A percentile compares a stretch with the other conserved stretches of the same genome.
These are phyloP conservation scores for Deilephila elpenor DNA, from an alignment of 2,888 invertebrate species.

Conservation along the genomic window DNA sequence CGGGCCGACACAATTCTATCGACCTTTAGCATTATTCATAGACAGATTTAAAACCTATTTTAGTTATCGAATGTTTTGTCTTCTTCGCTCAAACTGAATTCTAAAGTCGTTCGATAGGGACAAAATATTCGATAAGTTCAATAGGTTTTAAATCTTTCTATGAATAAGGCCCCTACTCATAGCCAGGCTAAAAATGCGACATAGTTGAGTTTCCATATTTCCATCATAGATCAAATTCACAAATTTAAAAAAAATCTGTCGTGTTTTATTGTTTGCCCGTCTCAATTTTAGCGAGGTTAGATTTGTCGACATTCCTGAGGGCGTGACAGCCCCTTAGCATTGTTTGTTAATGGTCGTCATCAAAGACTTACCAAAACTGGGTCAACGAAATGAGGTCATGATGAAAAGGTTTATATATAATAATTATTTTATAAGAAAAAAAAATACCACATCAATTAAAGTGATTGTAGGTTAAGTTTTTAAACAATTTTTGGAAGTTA, in stretches of 20 bases:
- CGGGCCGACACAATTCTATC: too few species aligned
- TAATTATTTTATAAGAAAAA: background rate
- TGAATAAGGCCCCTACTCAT: too few species aligned
- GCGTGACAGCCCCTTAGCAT: background rate
- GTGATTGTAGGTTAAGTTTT: constrained; percentile 29
- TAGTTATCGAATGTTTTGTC: too few species aligned
- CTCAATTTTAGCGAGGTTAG: background rate
- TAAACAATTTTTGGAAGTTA: background rate
- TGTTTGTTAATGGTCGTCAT: constrained; percentile 2
- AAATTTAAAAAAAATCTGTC: background rate
- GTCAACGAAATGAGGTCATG: background rate
- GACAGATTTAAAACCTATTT: too few species aligned
- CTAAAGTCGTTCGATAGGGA: too few species aligned
- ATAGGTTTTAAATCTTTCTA: too few species aligned
- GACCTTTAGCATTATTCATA: too few species aligned
- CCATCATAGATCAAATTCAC: too few species aligned
- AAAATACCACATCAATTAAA: constrained; percentile 35
- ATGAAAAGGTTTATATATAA: background rate
- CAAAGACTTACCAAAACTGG: background rate
- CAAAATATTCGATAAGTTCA: too few species aligned
- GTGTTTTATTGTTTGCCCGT: background rate
- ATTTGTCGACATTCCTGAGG: background rate
- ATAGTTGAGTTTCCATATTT: too few species aligned
- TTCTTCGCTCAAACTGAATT: too few species aligned
- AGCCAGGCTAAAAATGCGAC: too few species aligned